These are phyloP conservation scores for Drosophila virilis DNA, from an alignment of 1,140 invertebrate genomes.

Conservation along the genomic window DNA sequence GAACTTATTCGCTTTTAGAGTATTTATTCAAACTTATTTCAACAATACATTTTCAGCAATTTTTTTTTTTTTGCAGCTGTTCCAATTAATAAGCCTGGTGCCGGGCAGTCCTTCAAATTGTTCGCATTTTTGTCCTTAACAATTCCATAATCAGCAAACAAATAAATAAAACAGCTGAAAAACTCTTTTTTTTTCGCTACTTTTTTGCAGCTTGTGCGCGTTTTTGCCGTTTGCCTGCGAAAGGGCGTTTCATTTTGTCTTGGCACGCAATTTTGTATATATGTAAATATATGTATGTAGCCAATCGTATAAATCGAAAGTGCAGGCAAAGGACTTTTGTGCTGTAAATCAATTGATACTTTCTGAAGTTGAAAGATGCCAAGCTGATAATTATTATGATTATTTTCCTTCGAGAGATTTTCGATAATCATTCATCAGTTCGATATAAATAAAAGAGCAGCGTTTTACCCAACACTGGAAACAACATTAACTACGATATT, in stretches of 20 bases:
- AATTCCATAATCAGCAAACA: conserved; percentile 68
- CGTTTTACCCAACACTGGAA: too few species aligned
- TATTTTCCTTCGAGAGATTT: too few species aligned
- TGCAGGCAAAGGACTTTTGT: too few species aligned
- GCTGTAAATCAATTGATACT: too few species aligned
- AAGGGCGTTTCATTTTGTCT: conserved; percentile 51
- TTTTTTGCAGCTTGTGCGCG: conserved; percentile 48
- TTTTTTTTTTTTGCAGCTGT: conserved; percentile 53
- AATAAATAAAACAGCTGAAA: conserved; percentile 75
- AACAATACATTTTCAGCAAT: not conserved
- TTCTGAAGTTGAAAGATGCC: too few species aligned
- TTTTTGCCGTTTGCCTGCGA: not conserved
- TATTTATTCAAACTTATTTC: not conserved
- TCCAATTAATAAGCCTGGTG: conserved; percentile 39
- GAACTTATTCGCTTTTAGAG: too few species aligned
- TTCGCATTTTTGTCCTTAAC: conserved; percentile 42
- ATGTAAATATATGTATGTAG: conserved; percentile 9
- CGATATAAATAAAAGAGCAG: too few species aligned
- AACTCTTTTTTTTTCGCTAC: conserved; percentile 37
- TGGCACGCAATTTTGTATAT: conserved; percentile 30
- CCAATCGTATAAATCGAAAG: too few species aligned
- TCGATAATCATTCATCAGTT: too few species aligned
- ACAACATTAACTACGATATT: too few species aligned
- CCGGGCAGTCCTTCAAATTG: conserved; percentile 15
- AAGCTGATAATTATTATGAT: too few species aligned